Base-by-base conservation (phyloP, 2,797 vertebrate genomes). In the Acomys russatus region DNA sequence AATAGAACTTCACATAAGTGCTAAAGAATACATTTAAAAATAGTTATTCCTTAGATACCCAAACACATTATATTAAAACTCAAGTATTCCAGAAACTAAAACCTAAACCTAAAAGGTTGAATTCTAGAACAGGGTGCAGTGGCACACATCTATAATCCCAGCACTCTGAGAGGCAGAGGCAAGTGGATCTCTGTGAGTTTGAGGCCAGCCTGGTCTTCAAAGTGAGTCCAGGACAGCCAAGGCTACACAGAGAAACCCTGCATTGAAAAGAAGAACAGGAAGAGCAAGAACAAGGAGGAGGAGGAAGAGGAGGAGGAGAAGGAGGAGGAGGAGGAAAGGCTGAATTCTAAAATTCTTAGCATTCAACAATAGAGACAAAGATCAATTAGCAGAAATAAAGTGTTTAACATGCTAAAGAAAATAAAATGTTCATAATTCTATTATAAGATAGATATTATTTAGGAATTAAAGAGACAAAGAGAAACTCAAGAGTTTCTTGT, bases 301-400 rank as follows among this genome's bases (percentile, higher is more conserved):
- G 44, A 44, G 44, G 44, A 44, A 44, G 44, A 44, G 4, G 44
- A 44, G 44, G 44, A 44, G 44, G 44, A 44, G 44, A 44, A 44
- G 44, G 44, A 44, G 44, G 44, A 44, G 44, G 44, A 44, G 44
- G 4, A 44, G 44, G 44, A 59, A 59, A 56, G 17, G 30, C 12
- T 84, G 20, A 73, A 88, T 84, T 73, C 0, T 59, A 73, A 94
- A 95, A 82, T 38, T 1, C 33, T 88, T 74, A 12, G 33, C 76
- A 91, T 88, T 51, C 33, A 89, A 85, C 66, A 80, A 30, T 85
- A 56, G 70, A 84, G 61, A 74, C 15, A 38, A 71, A 95, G 10
- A 59, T 5, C 23, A 86, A 64, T 63, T 51, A 79, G 56, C 5
- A 74, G 9, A 25, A 77, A 90, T 78, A 90, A 97, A 74, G 74